Evolutionary conservation across 2,888 invertebrate species (phyloP).

Genomic region (Proisotoma minuta): DNA sequence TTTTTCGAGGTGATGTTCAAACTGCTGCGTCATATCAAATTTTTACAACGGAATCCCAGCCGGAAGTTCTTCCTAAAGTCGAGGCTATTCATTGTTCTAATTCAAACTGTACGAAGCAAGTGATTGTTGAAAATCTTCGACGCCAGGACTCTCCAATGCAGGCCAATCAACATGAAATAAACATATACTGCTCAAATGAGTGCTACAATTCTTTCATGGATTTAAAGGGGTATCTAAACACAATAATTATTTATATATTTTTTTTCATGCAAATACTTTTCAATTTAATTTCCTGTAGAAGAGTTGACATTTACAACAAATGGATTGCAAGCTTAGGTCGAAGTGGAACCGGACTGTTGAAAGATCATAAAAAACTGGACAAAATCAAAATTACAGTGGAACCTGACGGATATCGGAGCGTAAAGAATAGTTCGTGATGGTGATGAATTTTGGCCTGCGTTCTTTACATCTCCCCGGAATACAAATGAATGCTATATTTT

Average conservation of each 20-base stretch:
- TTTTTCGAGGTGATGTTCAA: background rate
- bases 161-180: background rate
- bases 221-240: background rate
- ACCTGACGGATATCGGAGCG: constrained; percentile 8
- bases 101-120: background rate
- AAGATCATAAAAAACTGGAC: constrained; percentile 8
- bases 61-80: background rate
- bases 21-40: background rate
- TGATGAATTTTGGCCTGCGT: no score
- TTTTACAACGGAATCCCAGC: background rate
- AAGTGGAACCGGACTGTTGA: constrained; percentile 23
- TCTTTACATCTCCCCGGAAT: no score
- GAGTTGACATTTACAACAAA: constrained; percentile 5
- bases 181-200: constrained; percentile 13
- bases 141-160: constrained; percentile 2
- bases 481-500: no score
- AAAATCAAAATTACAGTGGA: constrained; percentile 10
- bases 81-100: background rate
- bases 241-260: background rate
- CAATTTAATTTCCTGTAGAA: background rate
- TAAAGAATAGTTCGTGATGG: no score
- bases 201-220: constrained; percentile 9
- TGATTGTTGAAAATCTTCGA: background rate
- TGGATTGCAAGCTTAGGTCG: constrained; percentile 9
- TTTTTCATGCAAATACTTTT: background rate